A percentile compares a stretch with the other conserved stretches of the same genome.
phyloP scores from a whole-genome alignment of 2,888 invertebrate genomes.

The Lottia gigantea region DNA sequence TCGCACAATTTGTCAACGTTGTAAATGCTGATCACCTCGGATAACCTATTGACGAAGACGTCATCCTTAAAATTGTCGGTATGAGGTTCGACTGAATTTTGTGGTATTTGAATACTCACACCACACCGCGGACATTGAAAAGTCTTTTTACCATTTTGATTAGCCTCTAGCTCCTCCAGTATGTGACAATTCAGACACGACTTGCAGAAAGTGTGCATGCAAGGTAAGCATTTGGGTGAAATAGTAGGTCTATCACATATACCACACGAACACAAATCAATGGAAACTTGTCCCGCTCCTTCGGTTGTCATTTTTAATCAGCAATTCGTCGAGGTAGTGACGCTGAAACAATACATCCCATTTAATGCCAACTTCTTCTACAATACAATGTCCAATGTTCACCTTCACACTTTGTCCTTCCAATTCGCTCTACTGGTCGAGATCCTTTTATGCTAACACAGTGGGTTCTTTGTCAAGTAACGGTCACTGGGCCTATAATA shows the following conservation, averaged over 20 bases:
- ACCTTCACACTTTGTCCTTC: too few species aligned
- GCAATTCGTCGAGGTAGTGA: too few species aligned
- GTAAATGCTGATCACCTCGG: conserved; percentile 42
- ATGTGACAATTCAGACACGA: conserved; percentile 42
- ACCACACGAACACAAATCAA: conserved; percentile 17
- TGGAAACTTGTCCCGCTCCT: conserved; percentile 9
- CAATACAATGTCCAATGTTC: too few species aligned
- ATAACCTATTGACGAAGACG: conserved; percentile 44
- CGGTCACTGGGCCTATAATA: too few species aligned
- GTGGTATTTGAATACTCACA: conserved; percentile 40
- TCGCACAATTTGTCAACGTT: conserved; percentile 49
- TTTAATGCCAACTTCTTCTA: too few species aligned
- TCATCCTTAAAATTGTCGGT: conserved; percentile 42
- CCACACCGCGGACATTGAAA: conserved; percentile 46
- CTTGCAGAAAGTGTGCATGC: conserved; percentile 47
- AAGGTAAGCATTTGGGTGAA: conserved; percentile 28
- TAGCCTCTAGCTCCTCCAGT: conserved; percentile 22
- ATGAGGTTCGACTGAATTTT: conserved; percentile 33
- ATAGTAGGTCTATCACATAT: conserved; percentile 10
- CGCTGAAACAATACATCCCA: too few species aligned
- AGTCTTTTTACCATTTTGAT: conserved; percentile 21
- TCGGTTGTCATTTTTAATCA: conserved; percentile 11
- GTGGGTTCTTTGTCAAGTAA: too few species aligned
- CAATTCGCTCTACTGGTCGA: too few species aligned
- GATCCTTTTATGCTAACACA: too few species aligned